Base-by-base conservation (phyloP, 2,113 vertebrate species). In the Psittacara wagleri region DNA sequence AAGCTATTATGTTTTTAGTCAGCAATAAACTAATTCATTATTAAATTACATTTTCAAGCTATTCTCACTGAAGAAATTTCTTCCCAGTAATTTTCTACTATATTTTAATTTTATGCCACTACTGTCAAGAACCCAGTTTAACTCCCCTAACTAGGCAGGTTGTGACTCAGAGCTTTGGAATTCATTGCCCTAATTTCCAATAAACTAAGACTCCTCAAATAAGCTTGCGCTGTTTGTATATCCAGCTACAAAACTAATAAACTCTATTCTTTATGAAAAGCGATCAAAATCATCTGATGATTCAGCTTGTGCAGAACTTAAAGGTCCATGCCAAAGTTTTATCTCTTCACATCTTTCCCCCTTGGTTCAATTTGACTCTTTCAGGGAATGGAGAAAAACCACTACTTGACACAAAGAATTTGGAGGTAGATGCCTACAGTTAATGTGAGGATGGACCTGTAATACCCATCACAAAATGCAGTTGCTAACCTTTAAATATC, bases 381-480 rank as follows among this genome's bases (percentile, higher is more conserved):
- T 67, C 10, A 62, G 27, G 72, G 78, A 80, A 54, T 17, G 12
- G 7, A 85, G 23, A 51, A 78, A 62, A 41, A 33, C 17, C 43
- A 6, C 57, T 75, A 27, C 12, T 11, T 39, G 25, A 75, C 24
- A 79, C 16, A 75, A 57, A 64, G 33, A 13, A 75, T 68, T 43
- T 75, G 33, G 25, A 80, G 37, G 29, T 22, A 69, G 62, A 80
- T 48, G 17, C 11, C 22, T 54, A 39, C 2, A 68, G 33, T 22
- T 44, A 52, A 75, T 18, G 8, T 52, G 25, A 69, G 9, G 3
- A 10, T 49, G 20, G 31, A 62, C 17, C 35, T n/a, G 28, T 49
- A 67, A 62, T 0, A 69, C 11, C 55, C 24, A 31, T 11, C 28
- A 31, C 4, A 80, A 80, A 75, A 33, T 0, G 0, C 1, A 1